A percentile compares a stretch with the other conserved stretches of the same genome.
Evolutionary conservation across 2,888 invertebrate species (phyloP).

Genomic region (Xanthia togata): DNA sequence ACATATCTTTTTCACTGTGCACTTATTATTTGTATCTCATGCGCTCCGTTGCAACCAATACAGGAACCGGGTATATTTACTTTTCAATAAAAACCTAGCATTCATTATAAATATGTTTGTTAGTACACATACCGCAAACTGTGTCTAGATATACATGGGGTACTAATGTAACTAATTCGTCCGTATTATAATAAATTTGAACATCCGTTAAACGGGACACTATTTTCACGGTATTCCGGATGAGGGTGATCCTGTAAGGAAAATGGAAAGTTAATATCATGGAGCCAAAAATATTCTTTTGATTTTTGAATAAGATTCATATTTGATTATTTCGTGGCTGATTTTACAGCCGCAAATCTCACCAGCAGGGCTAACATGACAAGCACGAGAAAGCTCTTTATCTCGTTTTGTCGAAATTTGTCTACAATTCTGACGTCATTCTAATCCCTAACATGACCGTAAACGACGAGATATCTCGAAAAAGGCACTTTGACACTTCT

Average conservation of each 20-base stretch:
- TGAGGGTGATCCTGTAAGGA: conserved; percentile 71
- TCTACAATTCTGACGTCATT: too few species aligned
- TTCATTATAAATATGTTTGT: conserved; percentile 31
- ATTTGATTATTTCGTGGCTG: not conserved
- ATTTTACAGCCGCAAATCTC: too few species aligned
- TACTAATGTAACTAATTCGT: conserved; percentile 73
- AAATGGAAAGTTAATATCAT: not conserved
- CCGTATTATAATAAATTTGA: conserved; percentile 70
- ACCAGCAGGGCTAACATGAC: too few species aligned
- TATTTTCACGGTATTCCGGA: conserved; percentile 72
- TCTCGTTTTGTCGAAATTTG: too few species aligned
- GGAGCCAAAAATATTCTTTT: not conserved
- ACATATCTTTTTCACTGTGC: rapidly evolving
- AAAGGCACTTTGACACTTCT: too few species aligned
- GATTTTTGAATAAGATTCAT: not conserved
- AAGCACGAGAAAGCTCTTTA: too few species aligned
- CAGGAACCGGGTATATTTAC: not conserved
- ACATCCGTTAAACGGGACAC: conserved; percentile 72
- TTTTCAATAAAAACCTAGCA: conserved; percentile 27
- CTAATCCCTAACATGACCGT: too few species aligned
- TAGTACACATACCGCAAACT: conserved; percentile 75
- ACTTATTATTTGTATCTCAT: too few species aligned
- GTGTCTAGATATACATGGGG: conserved; percentile 76
- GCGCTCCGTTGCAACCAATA: not conserved
- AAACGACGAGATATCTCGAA: too few species aligned